Conservation (phyloP, 2,113 vertebrate genomes). For the Butorides virescens region DNA sequence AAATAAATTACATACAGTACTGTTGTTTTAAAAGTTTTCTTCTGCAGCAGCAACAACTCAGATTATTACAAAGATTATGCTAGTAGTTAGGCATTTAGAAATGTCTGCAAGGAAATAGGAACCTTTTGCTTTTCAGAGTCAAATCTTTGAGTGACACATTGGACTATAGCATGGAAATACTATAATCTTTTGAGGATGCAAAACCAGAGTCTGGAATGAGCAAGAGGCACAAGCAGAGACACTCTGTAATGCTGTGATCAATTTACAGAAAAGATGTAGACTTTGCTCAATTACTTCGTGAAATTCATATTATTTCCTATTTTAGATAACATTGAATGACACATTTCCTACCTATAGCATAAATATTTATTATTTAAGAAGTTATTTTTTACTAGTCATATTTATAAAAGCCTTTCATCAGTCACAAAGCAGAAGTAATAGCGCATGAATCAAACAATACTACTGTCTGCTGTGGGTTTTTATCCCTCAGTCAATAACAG, state of each 20-base stretch:
- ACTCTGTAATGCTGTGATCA: neutral
- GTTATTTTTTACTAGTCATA: neutral
- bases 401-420: neutral
- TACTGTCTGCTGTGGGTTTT: neutral
- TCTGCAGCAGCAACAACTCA: conserved; percentile 5
- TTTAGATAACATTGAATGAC: neutral
- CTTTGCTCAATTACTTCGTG: neutral
- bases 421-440: neutral
- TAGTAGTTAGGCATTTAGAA: conserved; percentile 58
- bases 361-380: neutral
- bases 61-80: conserved; percentile 21
- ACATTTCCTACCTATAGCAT: neutral
- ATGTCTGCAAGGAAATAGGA: conserved; percentile 40
- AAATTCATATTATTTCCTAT: neutral
- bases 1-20: conserved; percentile 15
- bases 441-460: neutral
- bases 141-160: neutral
- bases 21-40: conserved; percentile 46
- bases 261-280: neutral
- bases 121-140: conserved; percentile 15
- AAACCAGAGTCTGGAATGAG: neutral
- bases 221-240: neutral
- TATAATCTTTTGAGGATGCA: neutral
- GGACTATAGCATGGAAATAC: neutral
- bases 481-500: neutral